Evolutionary conservation across 2,113 vertebrate species (phyloP), one percentile per base, ranked within the genome.

Genomic region (Hiodon alosoides): DNA sequence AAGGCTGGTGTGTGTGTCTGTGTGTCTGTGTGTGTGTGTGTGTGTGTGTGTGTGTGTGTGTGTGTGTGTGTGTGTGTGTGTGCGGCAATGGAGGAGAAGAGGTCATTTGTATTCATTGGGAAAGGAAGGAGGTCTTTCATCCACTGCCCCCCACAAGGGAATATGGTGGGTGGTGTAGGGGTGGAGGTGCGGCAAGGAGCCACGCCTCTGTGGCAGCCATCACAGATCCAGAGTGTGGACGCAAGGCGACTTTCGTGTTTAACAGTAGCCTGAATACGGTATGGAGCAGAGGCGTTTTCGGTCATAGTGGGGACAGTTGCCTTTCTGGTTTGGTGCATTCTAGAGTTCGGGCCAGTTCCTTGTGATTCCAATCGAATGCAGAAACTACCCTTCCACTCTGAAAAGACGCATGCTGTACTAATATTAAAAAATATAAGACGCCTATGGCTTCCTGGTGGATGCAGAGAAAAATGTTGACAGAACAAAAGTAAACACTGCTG

Each of bases 61-160:
- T 0, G n/a, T 73, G 69, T 79, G 53, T 62, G 57, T 84, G 79
- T 83, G 61, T 76, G 47, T 76, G 58, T 69, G 75, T 81, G 78
- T 81, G 71, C 65, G 76, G 58, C 53, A 65, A 2, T n/a, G n/a
- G 58, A 72, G 65, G 74, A 17, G 72, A 58, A 14, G 65, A 16
- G 58, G 64, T 80, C 51, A 71, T 81, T 78, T 73, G 72, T 17
- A 7, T 68, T 82, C 67, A 82, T 83, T 77, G 81, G 85, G 82
- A 66, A 76, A 79, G 78, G 57, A 77, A 76, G 16, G 62, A 61
- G 76, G 60, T 74, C 71, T 75, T 72, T 54, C 58, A 72, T 67
- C 61, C 69, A n/a, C 31, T 31, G n/a, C n/a, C n/a, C n/a, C n/a
- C n/a, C n/a, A 57, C 6, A 14, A 50, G 1, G 5, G 17, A 6